Percentiles rank a stretch among this genome's conserved stretches.
These are phyloP conservation scores for Siniperca knerii DNA, from an alignment of 2,113 vertebrate species.

Conservation along the genomic window DNA sequence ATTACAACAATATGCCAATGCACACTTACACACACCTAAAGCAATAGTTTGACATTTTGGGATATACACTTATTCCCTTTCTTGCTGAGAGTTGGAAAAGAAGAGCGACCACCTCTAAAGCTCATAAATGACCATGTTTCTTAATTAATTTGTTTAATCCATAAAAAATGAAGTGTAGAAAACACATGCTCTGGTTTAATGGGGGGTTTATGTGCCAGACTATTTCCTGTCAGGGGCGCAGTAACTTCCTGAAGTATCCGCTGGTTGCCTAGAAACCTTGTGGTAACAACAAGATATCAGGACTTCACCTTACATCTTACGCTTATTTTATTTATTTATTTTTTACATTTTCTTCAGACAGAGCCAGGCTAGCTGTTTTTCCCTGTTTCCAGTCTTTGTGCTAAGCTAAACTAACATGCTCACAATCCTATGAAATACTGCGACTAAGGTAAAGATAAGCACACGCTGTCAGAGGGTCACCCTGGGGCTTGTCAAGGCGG, in stretches of 20 bases:
- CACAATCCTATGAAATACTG: conserved; percentile 45
- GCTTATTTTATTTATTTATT: no score
- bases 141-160: background rate
- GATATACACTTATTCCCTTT: background rate
- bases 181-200: background rate
- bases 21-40: background rate
- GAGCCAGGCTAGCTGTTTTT: background rate
- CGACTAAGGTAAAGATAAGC: conserved; percentile 6
- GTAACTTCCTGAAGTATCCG: no score
- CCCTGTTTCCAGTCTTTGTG: background rate
- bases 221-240: background rate
- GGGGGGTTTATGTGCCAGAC: background rate
- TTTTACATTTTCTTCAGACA: background rate
- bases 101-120: background rate
- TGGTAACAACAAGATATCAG: background rate
- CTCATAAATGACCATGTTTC: background rate
- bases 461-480: conserved; percentile 10
- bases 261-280: no score
- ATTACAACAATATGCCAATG: background rate
- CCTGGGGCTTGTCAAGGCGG: background rate
- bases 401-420: background rate
- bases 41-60: background rate
- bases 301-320: no score
- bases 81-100: background rate
- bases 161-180: background rate